Conservation (phyloP, 2,113 vertebrate genomes). For the Rhinoderma darwinii region DNA sequence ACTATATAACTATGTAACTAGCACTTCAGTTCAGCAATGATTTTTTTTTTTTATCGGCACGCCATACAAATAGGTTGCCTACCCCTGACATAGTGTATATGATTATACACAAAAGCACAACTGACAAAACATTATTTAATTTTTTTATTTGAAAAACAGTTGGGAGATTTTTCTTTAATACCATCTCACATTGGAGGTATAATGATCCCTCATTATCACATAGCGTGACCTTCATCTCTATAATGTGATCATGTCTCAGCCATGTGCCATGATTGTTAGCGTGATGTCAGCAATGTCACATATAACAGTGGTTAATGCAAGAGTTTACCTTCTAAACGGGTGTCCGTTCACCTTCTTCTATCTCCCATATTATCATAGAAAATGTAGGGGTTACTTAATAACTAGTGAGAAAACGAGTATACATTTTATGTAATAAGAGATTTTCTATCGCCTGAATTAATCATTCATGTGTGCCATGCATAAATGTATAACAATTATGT, state of each 20-base stretch:
- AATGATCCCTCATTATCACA: neutral
- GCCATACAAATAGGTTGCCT: too few relatives aligned
- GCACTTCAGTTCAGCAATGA: too few relatives aligned
- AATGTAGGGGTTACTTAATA: conserved; percentile 37
- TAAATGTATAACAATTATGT: conserved; percentile 41
- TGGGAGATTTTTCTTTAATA: neutral
- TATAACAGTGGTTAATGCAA: neutral
- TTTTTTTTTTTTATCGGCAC: too few relatives aligned
- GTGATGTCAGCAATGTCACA: neutral
- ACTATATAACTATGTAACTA: too few relatives aligned
- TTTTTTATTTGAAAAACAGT: neutral
- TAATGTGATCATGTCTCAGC: neutral
- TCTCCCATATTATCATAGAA: neutral
- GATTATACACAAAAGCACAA: neutral
- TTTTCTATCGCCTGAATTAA: conserved; percentile 47
- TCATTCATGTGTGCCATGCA: conserved; percentile 13
- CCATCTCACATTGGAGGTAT: neutral
- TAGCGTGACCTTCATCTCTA: neutral
- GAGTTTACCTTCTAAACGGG: neutral
- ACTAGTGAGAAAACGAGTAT: conserved; percentile 9
- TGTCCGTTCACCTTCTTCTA: neutral
- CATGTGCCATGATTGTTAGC: neutral
- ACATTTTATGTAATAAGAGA: conserved; percentile 34
- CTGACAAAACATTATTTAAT: neutral
- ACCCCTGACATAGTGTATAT: too few relatives aligned